Evolutionary conservation across 2,113 vertebrate genomes (phyloP), one percentile per base, ranked within the genome.

Genomic region (Gnathonemus longibarbis): DNA sequence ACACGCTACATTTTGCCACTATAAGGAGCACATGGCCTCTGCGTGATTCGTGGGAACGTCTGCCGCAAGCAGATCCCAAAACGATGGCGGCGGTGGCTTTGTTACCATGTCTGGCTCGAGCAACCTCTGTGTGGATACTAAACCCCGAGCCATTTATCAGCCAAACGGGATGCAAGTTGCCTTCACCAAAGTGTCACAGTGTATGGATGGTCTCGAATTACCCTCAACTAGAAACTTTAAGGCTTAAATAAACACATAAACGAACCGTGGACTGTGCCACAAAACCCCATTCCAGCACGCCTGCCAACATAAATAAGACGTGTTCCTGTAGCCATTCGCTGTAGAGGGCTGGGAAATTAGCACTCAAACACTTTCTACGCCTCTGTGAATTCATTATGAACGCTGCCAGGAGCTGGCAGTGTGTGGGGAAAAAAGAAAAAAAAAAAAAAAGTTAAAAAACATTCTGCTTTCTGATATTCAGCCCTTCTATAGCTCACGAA

Each of bases 341-440:
- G 62, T 24, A 77, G 15, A 46, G 24, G 88, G 45, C 62, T 74
- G 62, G 56, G 56, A 89, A 89, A 89, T 35, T n/a, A 74, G 88
- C 58, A 89, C 46, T 77, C 88, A 48, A 42, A 85, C 19, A n/a
- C 42, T 48, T 46, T 49, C 42, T 39, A 46, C 83, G 45, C 62
- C 39, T 62, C 87, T 80, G 74, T 80, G 74, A 80, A 88, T 88
- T 88, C 35, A 66, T 88, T 88, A 48, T 77, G 46, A 89, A 49
- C 1, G 45, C 58, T 70, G 46, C 21, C 88, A 74, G 88, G 13
- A n/a, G 62, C 21, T 49, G 83, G 46, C 46, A 85, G 83, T 80
- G 35, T 42, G 46, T 49, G 42, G 46, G 46, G 42, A 0, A 2
- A 19, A 39, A 45, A 62, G 24, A 45, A 45, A 21, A 62, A 39